A percentile compares a stretch with the other conserved stretches of the same genome.
These are phyloP conservation scores for Microtus ochrogaster DNA, from an alignment of 2,113 vertebrate species.

Conservation along the genomic window DNA sequence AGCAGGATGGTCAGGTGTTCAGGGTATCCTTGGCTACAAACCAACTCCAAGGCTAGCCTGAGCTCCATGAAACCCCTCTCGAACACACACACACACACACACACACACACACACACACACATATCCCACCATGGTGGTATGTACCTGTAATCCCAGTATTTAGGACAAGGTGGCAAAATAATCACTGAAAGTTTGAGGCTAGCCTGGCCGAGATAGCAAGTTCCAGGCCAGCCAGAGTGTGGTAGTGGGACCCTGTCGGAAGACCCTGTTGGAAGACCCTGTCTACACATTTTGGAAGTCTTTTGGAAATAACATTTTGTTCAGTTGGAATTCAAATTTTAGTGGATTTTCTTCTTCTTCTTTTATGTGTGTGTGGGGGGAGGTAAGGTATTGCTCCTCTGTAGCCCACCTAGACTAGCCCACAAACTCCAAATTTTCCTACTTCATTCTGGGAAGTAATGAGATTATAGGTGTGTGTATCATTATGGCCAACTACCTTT, in stretches of 20 bases:
- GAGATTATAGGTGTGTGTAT: not conserved
- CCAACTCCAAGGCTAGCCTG: not conserved
- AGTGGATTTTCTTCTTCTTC: not conserved
- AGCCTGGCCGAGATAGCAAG: not conserved
- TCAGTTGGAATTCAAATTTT: slow-evolving; percentile 44
- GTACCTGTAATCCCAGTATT: not conserved
- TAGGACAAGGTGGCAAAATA: not conserved
- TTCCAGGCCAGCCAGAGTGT: not conserved
- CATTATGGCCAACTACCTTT: not conserved
- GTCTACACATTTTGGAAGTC: not conserved
- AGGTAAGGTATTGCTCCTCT: not conserved
- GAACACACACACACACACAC: not conserved
- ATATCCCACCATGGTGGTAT: not conserved
- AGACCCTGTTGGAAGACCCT: not conserved
- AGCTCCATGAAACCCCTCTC: not conserved
- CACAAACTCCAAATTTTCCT: not conserved
- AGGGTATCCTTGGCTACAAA: not conserved
- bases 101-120: not conserved
- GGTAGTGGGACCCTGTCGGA: not conserved
- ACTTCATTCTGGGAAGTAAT: not conserved
- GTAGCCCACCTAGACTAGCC: not conserved
- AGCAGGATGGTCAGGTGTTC: not conserved
- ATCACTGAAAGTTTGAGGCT: not conserved
- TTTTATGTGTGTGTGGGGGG: not conserved
- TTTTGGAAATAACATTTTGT: slow-evolving; percentile 31